Base-by-base conservation (phyloP, 2,888 invertebrate species). In the Pammene fasciana region DNA sequence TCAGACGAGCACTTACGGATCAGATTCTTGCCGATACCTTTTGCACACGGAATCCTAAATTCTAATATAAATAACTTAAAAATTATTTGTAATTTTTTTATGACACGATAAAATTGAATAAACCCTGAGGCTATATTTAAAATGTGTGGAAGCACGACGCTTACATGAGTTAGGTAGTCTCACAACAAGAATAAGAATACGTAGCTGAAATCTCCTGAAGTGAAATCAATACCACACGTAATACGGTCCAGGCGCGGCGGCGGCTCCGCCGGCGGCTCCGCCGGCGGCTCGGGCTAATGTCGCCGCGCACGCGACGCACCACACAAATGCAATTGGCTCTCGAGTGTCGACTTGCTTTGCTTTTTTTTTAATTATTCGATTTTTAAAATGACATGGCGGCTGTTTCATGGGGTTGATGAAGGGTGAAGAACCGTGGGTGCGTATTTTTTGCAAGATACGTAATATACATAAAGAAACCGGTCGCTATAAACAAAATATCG, bases 281-380 rank as follows among this genome's bases (percentile, higher is more conserved):
- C n/a, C n/a, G 82, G 79, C 85, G 88, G 88, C 26, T 3, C 87
- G 88, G 87, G 79, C 80, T 91, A 89, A 90, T 90, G 87, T 85
- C 80, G 62, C 71, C 73, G 70, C 80, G 82, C 89, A 90, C 89
- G 90, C 90, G 84, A 88, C 83, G 83, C 78, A 82, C 74, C 82
- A 80, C 82, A 77, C 80, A 86, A 86, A 85, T 86, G 88, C 90
- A 88, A 90, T 90, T 90, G 89, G 88, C 85, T 82, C 83, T 82
- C 82, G 82, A 86, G 80, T 81, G 80, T 75, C 74, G 78, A 62
- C 62, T 52, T 62, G 74, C 75, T 76, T 82, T 79, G 74, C 79
- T 82, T 76, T 78, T 76, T 73, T 75, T 73, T n/a, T 14, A 45
- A 78, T 75, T 76, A 72, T 77, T 78, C 81, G 46, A 34, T 11